Evolutionary conservation across 2,113 vertebrate species (phyloP).

Genomic region (Muscicapa adusta): DNA sequence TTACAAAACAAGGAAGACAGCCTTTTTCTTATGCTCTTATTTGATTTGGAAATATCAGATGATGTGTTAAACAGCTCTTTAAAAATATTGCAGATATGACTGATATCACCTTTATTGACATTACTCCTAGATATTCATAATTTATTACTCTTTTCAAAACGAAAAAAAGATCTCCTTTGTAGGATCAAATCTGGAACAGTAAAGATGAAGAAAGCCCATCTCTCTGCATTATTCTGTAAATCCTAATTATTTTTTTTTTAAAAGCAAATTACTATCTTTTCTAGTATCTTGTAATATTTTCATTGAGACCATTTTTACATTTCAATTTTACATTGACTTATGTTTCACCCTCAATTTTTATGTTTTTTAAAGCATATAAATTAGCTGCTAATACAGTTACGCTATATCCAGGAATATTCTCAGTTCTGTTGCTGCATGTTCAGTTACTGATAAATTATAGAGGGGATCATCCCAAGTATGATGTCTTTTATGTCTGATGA

Average conservation of each 20-base stretch:
- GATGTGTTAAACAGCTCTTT: neutral
- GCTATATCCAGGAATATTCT: neutral
- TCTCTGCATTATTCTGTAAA: neutral
- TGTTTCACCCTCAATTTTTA: neutral
- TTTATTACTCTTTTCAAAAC: constrained; percentile 53
- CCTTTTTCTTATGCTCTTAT: neutral
- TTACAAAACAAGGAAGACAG: neutral
- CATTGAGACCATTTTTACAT: neutral
- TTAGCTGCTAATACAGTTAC: neutral
- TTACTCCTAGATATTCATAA: neutral
- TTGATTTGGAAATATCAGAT: neutral
- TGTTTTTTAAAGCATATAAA: neutral
- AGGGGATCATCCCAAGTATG: neutral
- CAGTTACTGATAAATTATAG: neutral
- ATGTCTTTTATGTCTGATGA: neutral
- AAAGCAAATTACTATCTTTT: neutral
- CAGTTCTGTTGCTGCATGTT: neutral
- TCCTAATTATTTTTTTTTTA: neutral
- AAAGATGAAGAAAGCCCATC: neutral
- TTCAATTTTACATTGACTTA: neutral
- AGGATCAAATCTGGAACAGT: neutral
- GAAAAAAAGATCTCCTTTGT: constrained; percentile 17
- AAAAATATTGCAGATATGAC: neutral
- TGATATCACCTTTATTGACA: constrained; percentile 39
- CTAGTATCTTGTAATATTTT: neutral